Percentiles rank a stretch among this genome's conserved stretches.
These are phyloP conservation scores for Chrysocyon brachyurus DNA, from an alignment of 2,797 vertebrate species.

Conservation along the genomic window DNA sequence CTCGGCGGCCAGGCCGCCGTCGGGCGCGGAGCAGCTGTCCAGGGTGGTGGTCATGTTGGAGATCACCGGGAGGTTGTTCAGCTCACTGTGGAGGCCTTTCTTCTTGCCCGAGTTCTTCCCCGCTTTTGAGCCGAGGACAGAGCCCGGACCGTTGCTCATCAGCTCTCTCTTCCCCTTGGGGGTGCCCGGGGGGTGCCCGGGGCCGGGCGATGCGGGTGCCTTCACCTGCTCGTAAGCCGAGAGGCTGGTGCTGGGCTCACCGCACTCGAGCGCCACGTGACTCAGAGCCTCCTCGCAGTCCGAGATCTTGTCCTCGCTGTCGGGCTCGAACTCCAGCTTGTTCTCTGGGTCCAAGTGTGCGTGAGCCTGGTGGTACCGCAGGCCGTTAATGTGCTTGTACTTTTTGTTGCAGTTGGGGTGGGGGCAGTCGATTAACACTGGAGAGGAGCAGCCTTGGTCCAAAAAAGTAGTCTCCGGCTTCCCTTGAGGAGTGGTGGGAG, in stretches of 20 bases:
- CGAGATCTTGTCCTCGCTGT: slow-evolving; percentile 96
- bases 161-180: slow-evolving; percentile 95
- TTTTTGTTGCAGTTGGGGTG: slow-evolving; percentile 99
- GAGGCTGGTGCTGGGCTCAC: slow-evolving; percentile 90
- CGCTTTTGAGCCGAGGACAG: slow-evolving; percentile 91
- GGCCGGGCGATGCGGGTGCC: slow-evolving; percentile 93
- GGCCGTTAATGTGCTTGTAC: slow-evolving; percentile 99
- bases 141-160: slow-evolving; percentile 92
- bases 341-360: slow-evolving; percentile 96
- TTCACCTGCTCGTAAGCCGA: slow-evolving; percentile 91
- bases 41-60: slow-evolving; percentile 97
- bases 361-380: slow-evolving; percentile 98
- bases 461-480: slow-evolving; percentile 95
- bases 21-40: slow-evolving; percentile 94
- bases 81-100: slow-evolving; percentile 93
- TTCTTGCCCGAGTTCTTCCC: slow-evolving; percentile 95
- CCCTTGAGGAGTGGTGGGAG: slow-evolving; percentile 97
- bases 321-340: slow-evolving; percentile 96
- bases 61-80: slow-evolving; percentile 96
- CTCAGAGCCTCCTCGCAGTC: slow-evolving; percentile 95
- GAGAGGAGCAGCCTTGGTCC: slow-evolving; percentile 96
- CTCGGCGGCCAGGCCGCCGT: slow-evolving; percentile 93
- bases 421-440: slow-evolving; percentile 98
- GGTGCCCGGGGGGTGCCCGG: slow-evolving; percentile 92
- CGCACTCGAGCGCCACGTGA: slow-evolving; percentile 93